Percentiles rank a stretch among this genome's conserved stretches.
phyloP scores from a whole-genome alignment of 2,888 invertebrate genomes.

The Cheiracanthium punctorium region DNA sequence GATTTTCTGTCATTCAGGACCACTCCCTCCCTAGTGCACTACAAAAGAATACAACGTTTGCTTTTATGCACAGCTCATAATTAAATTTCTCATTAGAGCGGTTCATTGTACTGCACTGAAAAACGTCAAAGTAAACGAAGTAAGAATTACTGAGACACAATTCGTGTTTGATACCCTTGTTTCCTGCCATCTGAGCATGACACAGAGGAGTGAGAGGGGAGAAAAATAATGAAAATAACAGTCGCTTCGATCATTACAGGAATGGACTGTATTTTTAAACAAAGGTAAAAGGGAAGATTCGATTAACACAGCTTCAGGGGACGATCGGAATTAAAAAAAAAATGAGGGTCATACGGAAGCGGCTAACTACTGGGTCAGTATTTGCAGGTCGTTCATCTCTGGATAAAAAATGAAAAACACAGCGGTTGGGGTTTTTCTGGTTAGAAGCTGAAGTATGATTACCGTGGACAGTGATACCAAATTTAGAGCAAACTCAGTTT shows the following conservation, averaged over 20 bases:
- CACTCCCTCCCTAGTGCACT: background rate
- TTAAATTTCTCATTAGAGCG: background rate
- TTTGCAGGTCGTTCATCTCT: background rate
- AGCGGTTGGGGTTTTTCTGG: no score
- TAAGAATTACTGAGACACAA: background rate
- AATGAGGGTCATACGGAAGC: constrained; percentile 60
- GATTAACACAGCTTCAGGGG: constrained; percentile 19
- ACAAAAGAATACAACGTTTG: background rate
- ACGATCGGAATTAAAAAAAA: background rate
- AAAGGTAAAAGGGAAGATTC: constrained; percentile 37
- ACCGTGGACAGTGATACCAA: background rate
- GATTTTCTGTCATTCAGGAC: background rate
- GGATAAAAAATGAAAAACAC: background rate
- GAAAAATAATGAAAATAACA: background rate
- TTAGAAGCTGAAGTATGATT: no score
- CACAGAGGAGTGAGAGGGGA: background rate
- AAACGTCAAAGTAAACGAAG: background rate
- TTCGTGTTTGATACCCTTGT: background rate
- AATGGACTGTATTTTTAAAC: constrained; percentile 25
- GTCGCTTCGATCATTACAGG: background rate
- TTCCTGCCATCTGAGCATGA: background rate
- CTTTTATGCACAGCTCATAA: background rate
- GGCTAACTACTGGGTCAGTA: constrained; percentile 31
- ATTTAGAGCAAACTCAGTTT: background rate
- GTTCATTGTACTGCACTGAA: background rate